Evolutionary conservation across 2,113 vertebrate species (phyloP).

Genomic region (Siniperca knerii): DNA sequence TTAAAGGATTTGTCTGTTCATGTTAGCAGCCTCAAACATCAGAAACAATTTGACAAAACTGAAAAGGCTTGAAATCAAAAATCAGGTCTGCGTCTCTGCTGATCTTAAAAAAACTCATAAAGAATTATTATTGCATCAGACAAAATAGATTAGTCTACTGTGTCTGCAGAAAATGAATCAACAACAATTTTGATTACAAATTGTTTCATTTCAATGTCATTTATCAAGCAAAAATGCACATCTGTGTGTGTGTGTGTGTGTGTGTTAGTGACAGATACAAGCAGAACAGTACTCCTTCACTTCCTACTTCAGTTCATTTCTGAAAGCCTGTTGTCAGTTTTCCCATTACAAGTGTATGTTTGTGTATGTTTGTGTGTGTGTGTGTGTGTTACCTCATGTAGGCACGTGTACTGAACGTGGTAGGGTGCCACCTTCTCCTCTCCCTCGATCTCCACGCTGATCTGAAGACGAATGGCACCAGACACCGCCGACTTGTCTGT

Average conservation of each 20-base stretch:
- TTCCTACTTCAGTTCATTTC: background rate
- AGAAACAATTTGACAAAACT: background rate
- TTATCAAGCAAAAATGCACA: background rate
- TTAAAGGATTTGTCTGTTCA: background rate
- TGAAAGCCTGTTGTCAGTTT: background rate
- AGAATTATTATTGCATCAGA: background rate
- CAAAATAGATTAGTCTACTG: background rate
- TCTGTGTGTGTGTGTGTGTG: background rate
- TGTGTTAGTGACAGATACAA: background rate
- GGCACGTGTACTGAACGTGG: constrained; percentile 95
- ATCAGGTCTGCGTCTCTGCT: background rate
- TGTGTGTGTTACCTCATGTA: constrained; percentile 89
- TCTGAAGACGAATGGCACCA: constrained; percentile 94
- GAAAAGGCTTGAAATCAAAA: background rate
- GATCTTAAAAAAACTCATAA: background rate
- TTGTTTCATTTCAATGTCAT: background rate
- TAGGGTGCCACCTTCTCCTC: constrained; percentile 97
- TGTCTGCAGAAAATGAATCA: background rate
- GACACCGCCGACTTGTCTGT: constrained; percentile 97
- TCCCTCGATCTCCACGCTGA: constrained; percentile 96
- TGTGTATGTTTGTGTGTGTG: background rate
- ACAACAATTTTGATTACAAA: background rate
- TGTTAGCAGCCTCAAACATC: background rate
- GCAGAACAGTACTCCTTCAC: background rate
- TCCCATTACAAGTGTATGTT: background rate